A percentile compares a stretch with the other conserved stretches of the same genome.
Evolutionary conservation across 1,140 invertebrate genomes (phyloP).

Genomic region (Lordiphosa collinella): DNA sequence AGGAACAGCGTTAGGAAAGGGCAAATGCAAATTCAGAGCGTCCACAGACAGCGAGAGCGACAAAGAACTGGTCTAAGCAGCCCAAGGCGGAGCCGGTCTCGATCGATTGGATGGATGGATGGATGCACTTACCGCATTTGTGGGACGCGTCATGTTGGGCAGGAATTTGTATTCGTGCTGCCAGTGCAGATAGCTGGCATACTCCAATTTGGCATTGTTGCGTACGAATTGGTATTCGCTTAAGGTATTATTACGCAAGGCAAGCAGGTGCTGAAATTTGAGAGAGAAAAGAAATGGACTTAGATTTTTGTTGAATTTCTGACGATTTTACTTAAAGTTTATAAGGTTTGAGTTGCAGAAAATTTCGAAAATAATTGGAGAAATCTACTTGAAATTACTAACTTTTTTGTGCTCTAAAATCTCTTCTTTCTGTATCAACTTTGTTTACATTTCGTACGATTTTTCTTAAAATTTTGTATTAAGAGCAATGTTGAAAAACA

Average conservation of each 20-base stretch:
- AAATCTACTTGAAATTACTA: too few relatives aligned
- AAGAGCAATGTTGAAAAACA: too few relatives aligned
- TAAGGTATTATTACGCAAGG: slow-evolving; percentile 40
- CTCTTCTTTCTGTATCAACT: too few relatives aligned
- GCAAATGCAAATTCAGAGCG: slow-evolving; percentile 31
- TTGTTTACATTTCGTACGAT: too few relatives aligned
- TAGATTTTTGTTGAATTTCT: too few relatives aligned
- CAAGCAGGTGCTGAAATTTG: slow-evolving; percentile 37
- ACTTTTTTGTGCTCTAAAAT: too few relatives aligned
- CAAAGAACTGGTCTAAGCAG: slow-evolving; percentile 48
- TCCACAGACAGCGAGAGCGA: too few relatives aligned
- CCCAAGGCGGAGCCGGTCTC: slow-evolving; percentile 69
- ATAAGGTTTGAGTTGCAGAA: too few relatives aligned
- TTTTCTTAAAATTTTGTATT: too few relatives aligned
- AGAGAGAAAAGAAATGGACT: background rate
- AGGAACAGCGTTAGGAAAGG: slow-evolving; percentile 22
- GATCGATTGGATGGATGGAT: background rate
- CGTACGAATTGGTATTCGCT: slow-evolving; percentile 35
- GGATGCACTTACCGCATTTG: slow-evolving; percentile 46
- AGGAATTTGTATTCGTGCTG: slow-evolving; percentile 64
- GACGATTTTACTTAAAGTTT: too few relatives aligned
- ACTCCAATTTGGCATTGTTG: slow-evolving; percentile 36
- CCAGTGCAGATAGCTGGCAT: slow-evolving; percentile 42
- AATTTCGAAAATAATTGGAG: too few relatives aligned
- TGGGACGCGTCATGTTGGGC: slow-evolving; percentile 63